phyloP scores from a whole-genome alignment of 2,113 vertebrate species.

The Capra hircus region DNA sequence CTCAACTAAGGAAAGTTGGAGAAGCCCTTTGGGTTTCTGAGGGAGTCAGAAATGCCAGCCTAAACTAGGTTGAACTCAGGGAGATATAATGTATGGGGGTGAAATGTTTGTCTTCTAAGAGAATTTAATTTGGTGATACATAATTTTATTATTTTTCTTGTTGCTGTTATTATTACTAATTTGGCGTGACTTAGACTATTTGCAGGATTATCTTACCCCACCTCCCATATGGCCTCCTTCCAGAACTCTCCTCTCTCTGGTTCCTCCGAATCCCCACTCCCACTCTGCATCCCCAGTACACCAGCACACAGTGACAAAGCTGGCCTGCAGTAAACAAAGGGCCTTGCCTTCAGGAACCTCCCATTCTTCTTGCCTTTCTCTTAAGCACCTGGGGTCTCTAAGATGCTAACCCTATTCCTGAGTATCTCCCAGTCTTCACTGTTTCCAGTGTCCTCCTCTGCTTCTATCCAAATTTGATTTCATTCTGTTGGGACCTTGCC shows the following conservation, averaged over 20 bases:
- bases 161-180: not conserved
- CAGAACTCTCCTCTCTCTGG: not conserved
- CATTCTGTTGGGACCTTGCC: not conserved
- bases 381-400: not conserved
- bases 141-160: not conserved
- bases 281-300: not conserved
- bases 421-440: not conserved
- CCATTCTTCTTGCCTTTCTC: not conserved
- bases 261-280: rapidly evolving
- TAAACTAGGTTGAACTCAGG: not conserved
- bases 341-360: not conserved
- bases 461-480: not conserved
- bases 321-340: not conserved
- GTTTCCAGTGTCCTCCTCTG: not conserved
- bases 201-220: not conserved
- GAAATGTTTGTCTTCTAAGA: not conserved
- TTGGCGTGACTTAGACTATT: not conserved
- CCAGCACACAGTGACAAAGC: not conserved
- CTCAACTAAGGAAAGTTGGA: not conserved
- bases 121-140: not conserved
- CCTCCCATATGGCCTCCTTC: not conserved
- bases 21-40: not conserved
- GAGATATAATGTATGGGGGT: not conserved
- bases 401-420: not conserved
- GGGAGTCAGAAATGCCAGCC: not conserved